Base-by-base conservation (phyloP, 2,888 invertebrate genomes). In the Apamea anceps region DNA sequence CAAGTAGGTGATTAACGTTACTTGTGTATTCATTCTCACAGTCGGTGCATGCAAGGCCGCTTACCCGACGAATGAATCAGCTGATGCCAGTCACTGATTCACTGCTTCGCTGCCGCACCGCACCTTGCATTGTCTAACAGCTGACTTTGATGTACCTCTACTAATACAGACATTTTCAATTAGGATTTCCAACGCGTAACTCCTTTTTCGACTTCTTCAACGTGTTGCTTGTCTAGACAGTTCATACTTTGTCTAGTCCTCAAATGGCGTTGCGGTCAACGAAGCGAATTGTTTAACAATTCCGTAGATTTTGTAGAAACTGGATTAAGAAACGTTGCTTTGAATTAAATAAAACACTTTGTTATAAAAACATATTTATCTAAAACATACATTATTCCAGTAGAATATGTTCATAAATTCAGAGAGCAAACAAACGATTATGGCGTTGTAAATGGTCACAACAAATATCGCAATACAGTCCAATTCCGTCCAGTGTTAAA, bases 11-110 rank as follows among this genome's bases (percentile, higher is more conserved):
- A 93, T 94, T 93, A 93, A 91, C 90, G 90, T 91, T 90, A 87
- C 86, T 91, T 91, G 89, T 92, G 90, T 91, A 90, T 93, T 93
- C 93, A 92, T 94, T 94, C 93, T 91, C 92, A 91, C 90, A 90
- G 92, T 87, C 91, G 92, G 93, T 92, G 93, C 94, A 94, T 94
- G 94, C 94, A 94, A 94, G 94, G 94, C 93, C 93, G 93, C 89
- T 92, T 89, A 91, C 91, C 92, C 91, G 92, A 78, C 91, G 92
- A 93, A 92, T 95, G 95, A 95, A 95, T 95, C 95, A 96, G 95
- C 95, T 95, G 96, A 93, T 93, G 93, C 91, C 92, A 91, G 91
- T 90, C 91, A 91, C 93, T 94, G 94, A 94, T 92, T 95, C 94
- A 95, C 91, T 90, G 91, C 90, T 90, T 88, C 89, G 87, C 84